Percentiles rank a stretch among this genome's conserved stretches.
These are phyloP conservation scores for Pseudochirops cupreus DNA, from an alignment of 2,797 vertebrate species.

Conservation along the genomic window DNA sequence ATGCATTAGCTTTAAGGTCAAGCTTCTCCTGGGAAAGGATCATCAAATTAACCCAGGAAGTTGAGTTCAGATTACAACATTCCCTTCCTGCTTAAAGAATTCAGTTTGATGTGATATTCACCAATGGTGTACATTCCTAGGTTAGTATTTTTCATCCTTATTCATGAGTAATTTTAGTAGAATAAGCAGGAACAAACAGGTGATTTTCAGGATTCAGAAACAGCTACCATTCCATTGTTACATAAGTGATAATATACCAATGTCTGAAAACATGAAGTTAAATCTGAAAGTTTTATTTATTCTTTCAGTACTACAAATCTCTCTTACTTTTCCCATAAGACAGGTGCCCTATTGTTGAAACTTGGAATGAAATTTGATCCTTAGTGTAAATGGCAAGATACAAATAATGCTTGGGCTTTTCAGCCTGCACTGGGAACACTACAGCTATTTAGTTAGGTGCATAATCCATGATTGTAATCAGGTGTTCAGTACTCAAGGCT, in stretches of 20 bases:
- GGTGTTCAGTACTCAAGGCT: not conserved
- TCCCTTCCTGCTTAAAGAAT: not conserved
- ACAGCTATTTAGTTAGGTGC: not conserved
- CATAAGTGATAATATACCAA: not conserved
- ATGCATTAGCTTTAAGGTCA: not conserved
- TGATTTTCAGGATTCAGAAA: slow-evolving; percentile 7
- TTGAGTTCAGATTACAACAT: slow-evolving; percentile 1
- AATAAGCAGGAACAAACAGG: slow-evolving; percentile 15
- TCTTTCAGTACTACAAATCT: slow-evolving; percentile 13
- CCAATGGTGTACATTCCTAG: not conserved
- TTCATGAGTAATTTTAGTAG: not conserved
- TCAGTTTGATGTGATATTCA: not conserved
- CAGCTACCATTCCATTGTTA: slow-evolving; percentile 2
- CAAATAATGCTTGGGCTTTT: not conserved
- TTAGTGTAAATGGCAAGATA: slow-evolving; percentile 1
- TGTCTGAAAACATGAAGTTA: not conserved
- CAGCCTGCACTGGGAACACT: not conserved
- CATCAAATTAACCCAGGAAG: not conserved
- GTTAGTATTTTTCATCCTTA: not conserved
- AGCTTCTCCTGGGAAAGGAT: not conserved
- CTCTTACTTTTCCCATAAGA: slow-evolving; percentile 24
- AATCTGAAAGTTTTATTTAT: not conserved
- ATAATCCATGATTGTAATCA: not conserved
- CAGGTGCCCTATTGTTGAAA: slow-evolving; percentile 37
- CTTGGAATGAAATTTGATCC: slow-evolving; percentile 28